Evolutionary conservation across 2,797 vertebrate species (phyloP).

Genomic region (Tachyglossus aculeatus): DNA sequence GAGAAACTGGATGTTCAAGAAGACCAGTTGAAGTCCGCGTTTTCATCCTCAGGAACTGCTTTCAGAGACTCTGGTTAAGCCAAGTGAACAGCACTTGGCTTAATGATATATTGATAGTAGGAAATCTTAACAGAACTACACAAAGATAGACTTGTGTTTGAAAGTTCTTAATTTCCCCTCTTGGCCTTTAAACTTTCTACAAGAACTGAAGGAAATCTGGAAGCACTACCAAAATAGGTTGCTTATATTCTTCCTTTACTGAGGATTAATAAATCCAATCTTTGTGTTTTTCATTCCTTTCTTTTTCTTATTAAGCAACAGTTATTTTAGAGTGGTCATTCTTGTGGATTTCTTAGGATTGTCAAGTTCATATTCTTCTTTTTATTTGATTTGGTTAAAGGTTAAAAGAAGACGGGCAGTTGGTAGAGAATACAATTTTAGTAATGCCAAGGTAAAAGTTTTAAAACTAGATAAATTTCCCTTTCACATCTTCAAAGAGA

Average conservation of each 20-base stretch:
- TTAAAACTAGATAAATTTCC: no score
- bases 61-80: constrained; percentile 47
- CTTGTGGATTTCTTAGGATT: no score
- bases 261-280: no score
- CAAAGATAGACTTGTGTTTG: constrained; percentile 51
- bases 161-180: constrained; percentile 30
- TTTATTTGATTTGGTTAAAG: no score
- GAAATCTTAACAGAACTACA: constrained; percentile 12
- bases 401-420: no score
- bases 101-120: constrained; percentile 46
- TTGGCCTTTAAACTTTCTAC: constrained; percentile 47
- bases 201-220: constrained; percentile 52
- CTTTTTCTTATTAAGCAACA: not conserved
- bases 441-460: no score
- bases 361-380: no score
- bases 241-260: constrained; percentile 31
- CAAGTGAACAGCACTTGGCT: constrained; percentile 44
- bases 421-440: no score
- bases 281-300: constrained; percentile 7
- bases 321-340: not conserved
- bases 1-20: constrained; percentile 52
- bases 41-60: constrained; percentile 43
- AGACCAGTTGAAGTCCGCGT: constrained; percentile 26
- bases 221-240: constrained; percentile 7
- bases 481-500: no score